Conservation (phyloP, 2,113 vertebrate species). For the Indri indri region DNA sequence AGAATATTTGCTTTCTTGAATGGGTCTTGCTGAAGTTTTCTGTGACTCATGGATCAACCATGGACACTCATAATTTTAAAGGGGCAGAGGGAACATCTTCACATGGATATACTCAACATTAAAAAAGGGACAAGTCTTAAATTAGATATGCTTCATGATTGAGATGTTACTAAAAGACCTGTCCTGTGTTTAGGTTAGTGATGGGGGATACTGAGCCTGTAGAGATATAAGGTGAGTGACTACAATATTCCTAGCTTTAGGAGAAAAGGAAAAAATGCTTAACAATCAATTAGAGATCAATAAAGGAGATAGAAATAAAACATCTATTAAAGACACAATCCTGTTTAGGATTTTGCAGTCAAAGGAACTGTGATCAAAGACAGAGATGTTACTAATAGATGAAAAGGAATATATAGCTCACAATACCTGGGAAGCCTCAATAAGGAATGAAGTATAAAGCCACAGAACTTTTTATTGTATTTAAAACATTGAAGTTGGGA, state of each 20-base stretch:
- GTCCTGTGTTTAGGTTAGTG: not conserved
- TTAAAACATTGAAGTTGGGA: not conserved
- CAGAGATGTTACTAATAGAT: not conserved
- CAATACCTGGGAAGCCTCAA: not conserved
- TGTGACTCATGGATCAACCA: not conserved
- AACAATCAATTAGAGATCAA: not conserved
- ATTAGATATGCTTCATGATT: not conserved
- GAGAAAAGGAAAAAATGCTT: not conserved
- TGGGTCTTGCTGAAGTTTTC: not conserved
- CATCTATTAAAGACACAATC: not conserved
- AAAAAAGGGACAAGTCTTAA: not conserved
- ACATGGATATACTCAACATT: not conserved
- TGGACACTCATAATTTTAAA: not conserved
- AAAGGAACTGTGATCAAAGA: not conserved
- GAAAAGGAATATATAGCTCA: not conserved
- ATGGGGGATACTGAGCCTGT: not conserved
- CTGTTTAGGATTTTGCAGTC: not conserved
- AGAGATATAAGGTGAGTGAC: not conserved
- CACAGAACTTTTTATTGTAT: not conserved
- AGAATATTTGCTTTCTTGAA: not conserved
- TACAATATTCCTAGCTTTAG: not conserved
- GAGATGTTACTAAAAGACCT: not conserved
- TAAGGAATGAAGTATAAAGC: not conserved
- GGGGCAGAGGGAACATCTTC: not conserved
- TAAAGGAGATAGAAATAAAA: not conserved